Base-by-base conservation (phyloP, 2,797 vertebrate species). In the Macrochelys suwanniensis region DNA sequence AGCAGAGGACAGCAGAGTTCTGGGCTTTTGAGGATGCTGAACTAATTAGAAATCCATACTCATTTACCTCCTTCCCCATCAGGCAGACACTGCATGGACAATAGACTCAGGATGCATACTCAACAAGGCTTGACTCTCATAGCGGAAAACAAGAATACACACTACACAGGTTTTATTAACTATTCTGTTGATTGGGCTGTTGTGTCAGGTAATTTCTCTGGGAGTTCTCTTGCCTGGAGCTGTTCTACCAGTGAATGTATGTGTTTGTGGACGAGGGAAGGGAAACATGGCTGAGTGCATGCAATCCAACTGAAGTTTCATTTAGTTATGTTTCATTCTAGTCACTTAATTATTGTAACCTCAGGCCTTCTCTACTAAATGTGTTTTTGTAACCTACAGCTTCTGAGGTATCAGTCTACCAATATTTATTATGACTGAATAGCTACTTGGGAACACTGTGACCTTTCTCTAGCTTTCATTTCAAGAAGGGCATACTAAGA, bases 311-410 rank as follows among this genome's bases (percentile, higher is more conserved):
- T 87, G 91, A 94, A 92, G 97, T 96, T 97, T 96, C 96, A 94
- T 96, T 95, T 95, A 84, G 91, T 91, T 90, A 59, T 10, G 1
- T 96, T 85, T 97, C 93, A 89, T 93, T 95, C 92, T 88, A 96
- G 93, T 91, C 92, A 97, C 92, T 98, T 97, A 97, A 98, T 98
- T 97, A 97, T 93, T 93, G 85, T 12, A 2, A 95, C 92, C 94
- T 94, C 4, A 0, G 86, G 79, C 90, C 92, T 95, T 96, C 94
- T 89, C 80, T 95, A 97, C 96, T 97, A 97, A 97, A 97, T 95
- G 93, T 93, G 88, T 97, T 98, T 97, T 96, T 85, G 95, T 97
- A 97, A 97, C 97, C 96, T 93, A 31, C 91, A 92, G 97, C 90
- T 93, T 96, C 93, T 87, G 85, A 92, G 86, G 93, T 93, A 76